Conservation (phyloP, 2,113 vertebrate species). For the Cervus canadensis region DNA sequence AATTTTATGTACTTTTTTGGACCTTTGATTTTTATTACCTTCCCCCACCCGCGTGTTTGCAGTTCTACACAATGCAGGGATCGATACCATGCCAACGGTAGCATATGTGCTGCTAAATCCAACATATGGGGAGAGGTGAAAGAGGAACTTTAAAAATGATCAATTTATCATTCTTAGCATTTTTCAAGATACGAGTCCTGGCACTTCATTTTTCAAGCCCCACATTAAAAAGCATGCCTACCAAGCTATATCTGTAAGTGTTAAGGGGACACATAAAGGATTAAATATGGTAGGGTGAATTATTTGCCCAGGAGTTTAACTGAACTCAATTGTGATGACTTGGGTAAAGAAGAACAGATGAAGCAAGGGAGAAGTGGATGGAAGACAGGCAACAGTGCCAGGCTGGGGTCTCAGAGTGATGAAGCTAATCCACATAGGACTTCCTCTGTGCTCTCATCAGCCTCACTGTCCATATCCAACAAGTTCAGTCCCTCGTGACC, state of each 20-base stretch:
- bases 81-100: not conserved
- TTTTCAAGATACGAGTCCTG: conserved; percentile 52
- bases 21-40: conserved; percentile 22
- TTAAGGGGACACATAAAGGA: not conserved
- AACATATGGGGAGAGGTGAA: conserved; percentile 74
- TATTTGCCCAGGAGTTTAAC: not conserved
- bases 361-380: rapidly evolving
- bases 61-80: conserved; percentile 26
- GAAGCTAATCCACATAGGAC: not conserved
- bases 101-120: conserved; percentile 67
- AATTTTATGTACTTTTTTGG: not conserved
- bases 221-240: not conserved
- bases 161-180: conserved; percentile 66
- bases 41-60: not conserved
- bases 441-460: rapidly evolving
- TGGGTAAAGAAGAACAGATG: not conserved
- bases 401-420: not conserved
- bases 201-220: conserved; percentile 34
- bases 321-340: not conserved
- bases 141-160: conserved; percentile 68
- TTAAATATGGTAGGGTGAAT: not conserved
- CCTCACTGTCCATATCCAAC: not conserved
- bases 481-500: not conserved
- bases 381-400: not conserved
- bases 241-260: not conserved